Evolutionary conservation across 2,113 vertebrate genomes (phyloP), one percentile per base, ranked within the genome.

Genomic region (Leptocoma aspasia): DNA sequence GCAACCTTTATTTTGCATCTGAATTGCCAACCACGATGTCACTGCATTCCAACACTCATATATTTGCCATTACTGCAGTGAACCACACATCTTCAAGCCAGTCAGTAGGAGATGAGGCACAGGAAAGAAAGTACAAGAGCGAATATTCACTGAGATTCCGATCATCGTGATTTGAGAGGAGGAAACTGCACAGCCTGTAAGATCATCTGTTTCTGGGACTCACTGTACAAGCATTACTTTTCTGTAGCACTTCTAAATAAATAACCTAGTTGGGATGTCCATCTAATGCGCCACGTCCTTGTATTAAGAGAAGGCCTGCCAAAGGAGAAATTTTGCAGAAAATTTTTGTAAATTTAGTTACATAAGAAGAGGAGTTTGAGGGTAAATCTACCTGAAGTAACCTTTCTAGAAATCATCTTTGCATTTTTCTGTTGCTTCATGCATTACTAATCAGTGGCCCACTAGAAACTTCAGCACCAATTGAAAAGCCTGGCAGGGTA

Each of bases 141-240:
- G 94, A 98, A 97, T 96, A 98, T 95, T 98, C 97, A 94, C 87
- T 94, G 97, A 97, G 97, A 97, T 95, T 89, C 95, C 94, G 91
- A 97, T 92, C 97, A 98, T 95, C 98, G 97, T 97, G 96, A 97
- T 83, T 66, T 82, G 94, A 96, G 96, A 97, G 96, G 85, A 96
- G 93, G 89, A 98, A 97, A 97, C 94, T 45, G 56, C 89, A 94
- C 94, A 97, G 93, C 96, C 97, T 84, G 81, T 88, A 96, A 96
- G 93, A 95, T 82, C 60, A 78, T 98, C 97, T 98, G 96, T 98
- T 98, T 98, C 91, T 86, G 96, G 95, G 85, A 91, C 94, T 97
- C 96, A 89, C 27, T 98, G 97, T 97, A 97, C 98, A 97, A 98
- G 96, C 98, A 98, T 97, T 93, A 95, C 82, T 96, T 96, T 97